A percentile compares a stretch with the other conserved stretches of the same genome.
Evolutionary conservation across 2,113 vertebrate genomes (phyloP).

Genomic region (Hylia prasina): DNA sequence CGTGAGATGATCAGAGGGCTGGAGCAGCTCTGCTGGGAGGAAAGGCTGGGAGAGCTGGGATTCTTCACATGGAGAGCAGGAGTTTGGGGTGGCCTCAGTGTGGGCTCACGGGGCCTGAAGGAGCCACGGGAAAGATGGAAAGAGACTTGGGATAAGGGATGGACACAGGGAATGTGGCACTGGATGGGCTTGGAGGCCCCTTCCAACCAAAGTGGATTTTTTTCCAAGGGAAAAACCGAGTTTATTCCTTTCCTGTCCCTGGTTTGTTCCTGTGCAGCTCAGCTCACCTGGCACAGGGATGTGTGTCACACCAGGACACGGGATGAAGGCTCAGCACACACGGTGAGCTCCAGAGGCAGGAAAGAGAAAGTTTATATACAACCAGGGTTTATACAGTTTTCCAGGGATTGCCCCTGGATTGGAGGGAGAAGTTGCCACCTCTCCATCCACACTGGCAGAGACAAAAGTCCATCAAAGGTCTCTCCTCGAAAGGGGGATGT

Average conservation of each 20-base stretch:
- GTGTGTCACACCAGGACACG: too few species aligned
- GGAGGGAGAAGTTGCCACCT: too few species aligned
- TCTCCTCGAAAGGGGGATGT: too few species aligned
- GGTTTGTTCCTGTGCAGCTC: neutral
- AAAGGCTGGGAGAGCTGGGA: too few species aligned
- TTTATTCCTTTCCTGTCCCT: neutral
- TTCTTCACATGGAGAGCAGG: neutral
- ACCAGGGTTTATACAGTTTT: too few species aligned
- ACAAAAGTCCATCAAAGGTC: too few species aligned
- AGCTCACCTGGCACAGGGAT: neutral
- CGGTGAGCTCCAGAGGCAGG: too few species aligned
- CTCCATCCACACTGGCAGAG: too few species aligned
- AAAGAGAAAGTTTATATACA: too few species aligned
- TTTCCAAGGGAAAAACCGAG: fast-evolving
- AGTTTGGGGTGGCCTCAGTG: neutral
- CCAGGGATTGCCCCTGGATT: too few species aligned
- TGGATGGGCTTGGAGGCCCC: neutral
- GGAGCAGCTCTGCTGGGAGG: neutral
- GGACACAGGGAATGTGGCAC: neutral
- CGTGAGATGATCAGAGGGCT: neutral
- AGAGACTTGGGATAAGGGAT: neutral
- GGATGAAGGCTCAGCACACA: too few species aligned
- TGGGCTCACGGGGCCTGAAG: neutral
- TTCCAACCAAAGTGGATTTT: neutral
- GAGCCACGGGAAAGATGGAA: fast-evolving